phyloP scores from a whole-genome alignment of 2,113 vertebrate species.

The Callipepla californica region DNA sequence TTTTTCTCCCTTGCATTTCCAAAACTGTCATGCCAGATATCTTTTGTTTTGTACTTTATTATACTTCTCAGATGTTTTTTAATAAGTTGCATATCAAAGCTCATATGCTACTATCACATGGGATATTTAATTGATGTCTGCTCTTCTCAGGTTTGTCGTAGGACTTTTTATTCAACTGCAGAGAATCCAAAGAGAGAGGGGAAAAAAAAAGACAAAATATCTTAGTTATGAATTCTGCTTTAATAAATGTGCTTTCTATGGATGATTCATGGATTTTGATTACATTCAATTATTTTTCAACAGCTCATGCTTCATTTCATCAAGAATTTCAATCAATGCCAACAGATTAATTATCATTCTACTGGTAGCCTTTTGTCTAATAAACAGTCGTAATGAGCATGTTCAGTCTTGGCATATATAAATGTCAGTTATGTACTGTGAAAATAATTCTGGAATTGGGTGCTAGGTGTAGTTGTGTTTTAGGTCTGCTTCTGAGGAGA shows the following conservation, averaged over 20 bases:
- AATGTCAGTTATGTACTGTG: conserved; percentile 57
- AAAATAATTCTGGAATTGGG: conserved; percentile 23
- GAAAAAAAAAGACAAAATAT: conserved; percentile 70
- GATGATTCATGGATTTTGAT: conserved; percentile 80
- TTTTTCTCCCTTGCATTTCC: not conserved
- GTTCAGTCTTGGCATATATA: conserved; percentile 60
- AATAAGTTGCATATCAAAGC: not conserved
- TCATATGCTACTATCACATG: not conserved
- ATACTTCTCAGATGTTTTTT: not conserved
- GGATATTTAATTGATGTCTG: conserved; percentile 51
- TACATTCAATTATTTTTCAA: conserved; percentile 80
- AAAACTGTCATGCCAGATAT: not conserved
- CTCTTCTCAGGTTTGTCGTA: conserved; percentile 47
- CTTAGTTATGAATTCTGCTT: conserved; percentile 74
- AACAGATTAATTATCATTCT: conserved; percentile 77
- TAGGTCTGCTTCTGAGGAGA: not conserved
- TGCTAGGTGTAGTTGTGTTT: not conserved
- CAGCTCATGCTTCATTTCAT: conserved; percentile 80
- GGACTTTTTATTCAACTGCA: conserved; percentile 55
- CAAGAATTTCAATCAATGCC: conserved; percentile 76
- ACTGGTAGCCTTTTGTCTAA: conserved; percentile 76
- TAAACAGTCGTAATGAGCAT: conserved; percentile 69
- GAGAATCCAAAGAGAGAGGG: conserved; percentile 51
- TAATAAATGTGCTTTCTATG: conserved; percentile 76
- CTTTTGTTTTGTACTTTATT: not conserved